Evolutionary conservation across 2,888 invertebrate species (phyloP).

Genomic region (Hypselothyrea guttata): DNA sequence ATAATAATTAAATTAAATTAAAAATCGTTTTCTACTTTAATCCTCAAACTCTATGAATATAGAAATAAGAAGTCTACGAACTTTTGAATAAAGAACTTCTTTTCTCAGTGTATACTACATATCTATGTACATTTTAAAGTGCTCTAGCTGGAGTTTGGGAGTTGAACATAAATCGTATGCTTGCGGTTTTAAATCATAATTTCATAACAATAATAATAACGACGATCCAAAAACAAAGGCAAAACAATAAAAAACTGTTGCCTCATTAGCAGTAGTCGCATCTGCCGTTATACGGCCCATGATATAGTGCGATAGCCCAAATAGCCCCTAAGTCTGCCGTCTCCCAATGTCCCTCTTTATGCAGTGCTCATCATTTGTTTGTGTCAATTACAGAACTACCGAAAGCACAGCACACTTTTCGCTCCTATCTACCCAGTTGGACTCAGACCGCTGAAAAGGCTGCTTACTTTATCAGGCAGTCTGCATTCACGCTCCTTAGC

Average conservation of each 20-base stretch:
- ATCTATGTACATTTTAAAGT: too few relatives aligned
- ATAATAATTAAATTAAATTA: too few relatives aligned
- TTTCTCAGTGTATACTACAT: too few relatives aligned
- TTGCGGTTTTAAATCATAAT: conserved; percentile 66
- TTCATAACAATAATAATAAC: conserved; percentile 47
- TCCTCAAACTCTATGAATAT: too few relatives aligned
- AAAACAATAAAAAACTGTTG: conserved; percentile 10
- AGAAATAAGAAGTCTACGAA: too few relatives aligned
- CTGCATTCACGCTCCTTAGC: too few relatives aligned
- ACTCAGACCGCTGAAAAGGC: neutral
- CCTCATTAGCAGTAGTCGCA: conserved; percentile 61
- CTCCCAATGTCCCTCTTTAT: neutral
- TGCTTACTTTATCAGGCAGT: too few relatives aligned
- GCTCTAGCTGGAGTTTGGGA: neutral
- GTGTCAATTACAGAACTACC: conserved; percentile 61
- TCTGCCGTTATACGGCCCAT: conserved; percentile 21
- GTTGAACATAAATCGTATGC: conserved; percentile 53
- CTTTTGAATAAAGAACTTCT: too few relatives aligned
- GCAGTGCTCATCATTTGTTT: conserved; percentile 39
- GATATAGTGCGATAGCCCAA: neutral
- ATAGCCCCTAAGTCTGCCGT: neutral
- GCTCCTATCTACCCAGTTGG: neutral
- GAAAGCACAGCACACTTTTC: conserved; percentile 37
- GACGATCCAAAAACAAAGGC: conserved; percentile 28
- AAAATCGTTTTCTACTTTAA: too few relatives aligned